Percentiles rank a stretch among this genome's conserved stretches.
phyloP scores from a whole-genome alignment of 2,113 vertebrate species.

The Hypocryptadius cinnamomeus region DNA sequence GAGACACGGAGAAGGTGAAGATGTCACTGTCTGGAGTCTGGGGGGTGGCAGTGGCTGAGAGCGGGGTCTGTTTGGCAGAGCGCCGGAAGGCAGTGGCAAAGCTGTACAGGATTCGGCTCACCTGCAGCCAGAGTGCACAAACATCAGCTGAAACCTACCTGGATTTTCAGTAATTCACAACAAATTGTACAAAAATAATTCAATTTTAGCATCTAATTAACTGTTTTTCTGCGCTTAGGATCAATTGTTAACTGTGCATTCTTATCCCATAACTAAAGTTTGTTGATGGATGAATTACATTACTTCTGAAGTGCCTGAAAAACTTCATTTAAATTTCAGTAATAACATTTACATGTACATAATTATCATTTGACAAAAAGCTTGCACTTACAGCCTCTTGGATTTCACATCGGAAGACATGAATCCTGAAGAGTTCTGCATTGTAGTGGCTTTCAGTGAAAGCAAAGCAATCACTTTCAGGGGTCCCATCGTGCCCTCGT shows the following conservation, averaged over 20 bases:
- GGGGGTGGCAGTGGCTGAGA: conserved; percentile 77
- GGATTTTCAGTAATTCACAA: not conserved
- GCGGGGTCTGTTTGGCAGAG: conserved; percentile 84
- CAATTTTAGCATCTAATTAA: not conserved
- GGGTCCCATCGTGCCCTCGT: conserved; percentile 90
- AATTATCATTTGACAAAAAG: not conserved
- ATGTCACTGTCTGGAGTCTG: conserved; percentile 94
- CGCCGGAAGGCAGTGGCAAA: conserved; percentile 97
- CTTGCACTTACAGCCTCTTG: conserved; percentile 89
- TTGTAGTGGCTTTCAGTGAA: conserved; percentile 99
- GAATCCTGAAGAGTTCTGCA: conserved; percentile 97
- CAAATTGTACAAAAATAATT: fast-evolving
- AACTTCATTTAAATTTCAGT: not conserved
- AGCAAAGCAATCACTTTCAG: conserved; percentile 97
- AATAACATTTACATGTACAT: not conserved
- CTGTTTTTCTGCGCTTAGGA: not conserved
- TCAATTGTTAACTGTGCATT: not conserved
- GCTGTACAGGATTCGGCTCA: conserved; percentile 96
- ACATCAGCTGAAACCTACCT: not conserved
- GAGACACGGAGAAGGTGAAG: conserved; percentile 94
- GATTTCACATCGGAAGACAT: conserved; percentile 97
- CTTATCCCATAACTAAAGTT: not conserved
- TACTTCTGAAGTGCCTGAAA: not conserved
- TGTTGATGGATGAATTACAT: not conserved
- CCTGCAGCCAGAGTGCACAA: conserved; percentile 66